phyloP scores from a whole-genome alignment of 2,113 vertebrate genomes.

The Brachyhypopomus gauderio region DNA sequence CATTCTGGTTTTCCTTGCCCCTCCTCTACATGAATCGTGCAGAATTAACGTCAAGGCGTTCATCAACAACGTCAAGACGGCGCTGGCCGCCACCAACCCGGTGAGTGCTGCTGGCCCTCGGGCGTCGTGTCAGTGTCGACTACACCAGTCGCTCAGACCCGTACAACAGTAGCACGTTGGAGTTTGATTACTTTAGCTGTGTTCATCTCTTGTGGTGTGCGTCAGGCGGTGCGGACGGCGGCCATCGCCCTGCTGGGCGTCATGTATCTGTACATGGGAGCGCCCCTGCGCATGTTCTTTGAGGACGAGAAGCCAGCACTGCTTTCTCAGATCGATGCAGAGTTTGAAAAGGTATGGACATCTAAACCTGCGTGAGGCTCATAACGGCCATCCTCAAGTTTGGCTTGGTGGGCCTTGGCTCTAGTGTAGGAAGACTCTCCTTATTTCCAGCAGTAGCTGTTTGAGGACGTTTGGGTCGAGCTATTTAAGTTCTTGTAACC shows the following conservation, averaged over 20 bases:
- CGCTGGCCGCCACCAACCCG: constrained; percentile 95
- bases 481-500: too few species aligned
- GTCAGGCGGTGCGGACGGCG: constrained; percentile 87
- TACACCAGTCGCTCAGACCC: too few species aligned
- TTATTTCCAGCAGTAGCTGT: too few species aligned
- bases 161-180: too few species aligned
- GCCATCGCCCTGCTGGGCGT: constrained; percentile 92
- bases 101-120: constrained; percentile 71
- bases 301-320: constrained; percentile 97
- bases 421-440: too few species aligned
- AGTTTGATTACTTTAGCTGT: too few species aligned
- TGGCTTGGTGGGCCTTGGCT: too few species aligned
- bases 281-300: constrained; percentile 94
- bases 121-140: too few species aligned
- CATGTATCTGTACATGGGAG: constrained; percentile 94
- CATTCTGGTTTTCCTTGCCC: not conserved
- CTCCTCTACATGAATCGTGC: constrained; percentile 40
- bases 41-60: constrained; percentile 97
- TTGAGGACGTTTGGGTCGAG: too few species aligned
- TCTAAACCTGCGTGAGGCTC: too few species aligned
- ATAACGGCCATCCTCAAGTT: too few species aligned
- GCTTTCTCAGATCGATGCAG: constrained; percentile 91
- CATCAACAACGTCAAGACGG: constrained; percentile 96
- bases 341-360: constrained; percentile 91
- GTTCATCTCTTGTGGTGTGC: too few species aligned